These are phyloP conservation scores for Orientallactaga sibirica DNA, from an alignment of 2,797 vertebrate genomes.

Conservation along the genomic window DNA sequence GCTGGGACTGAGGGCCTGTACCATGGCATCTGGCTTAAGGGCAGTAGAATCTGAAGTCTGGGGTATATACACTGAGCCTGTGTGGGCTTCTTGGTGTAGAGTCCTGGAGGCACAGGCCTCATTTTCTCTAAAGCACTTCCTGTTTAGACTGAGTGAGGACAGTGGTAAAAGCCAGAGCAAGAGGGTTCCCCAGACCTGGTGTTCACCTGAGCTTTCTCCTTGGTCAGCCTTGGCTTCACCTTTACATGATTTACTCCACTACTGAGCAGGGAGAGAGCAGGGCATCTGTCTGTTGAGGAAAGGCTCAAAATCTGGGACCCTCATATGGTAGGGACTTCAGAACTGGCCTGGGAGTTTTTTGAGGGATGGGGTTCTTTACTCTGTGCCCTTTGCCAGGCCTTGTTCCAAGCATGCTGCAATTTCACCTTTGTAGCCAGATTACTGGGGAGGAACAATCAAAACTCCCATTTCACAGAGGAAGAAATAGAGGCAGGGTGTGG, in stretches of 20 bases:
- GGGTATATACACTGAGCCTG: rapidly evolving
- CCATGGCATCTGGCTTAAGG: too few species aligned
- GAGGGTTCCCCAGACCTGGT: background rate
- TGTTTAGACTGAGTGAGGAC: background rate
- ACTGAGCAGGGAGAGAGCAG: background rate
- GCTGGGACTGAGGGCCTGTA: too few species aligned
- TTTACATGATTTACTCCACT: background rate
- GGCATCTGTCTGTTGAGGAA: background rate
- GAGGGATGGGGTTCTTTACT: background rate
- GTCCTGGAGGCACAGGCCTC: background rate
- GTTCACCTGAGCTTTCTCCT: background rate
- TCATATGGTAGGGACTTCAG: background rate
- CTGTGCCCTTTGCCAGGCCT: background rate
- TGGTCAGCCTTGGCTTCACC: background rate
- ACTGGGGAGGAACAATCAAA: background rate
- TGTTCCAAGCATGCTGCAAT: background rate
- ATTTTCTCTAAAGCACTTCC: background rate
- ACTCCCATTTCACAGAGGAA: background rate
- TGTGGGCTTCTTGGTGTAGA: background rate
- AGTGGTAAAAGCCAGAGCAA: background rate
- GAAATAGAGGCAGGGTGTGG: background rate
- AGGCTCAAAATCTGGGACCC: background rate
- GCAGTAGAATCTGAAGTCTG: conserved; percentile 10
- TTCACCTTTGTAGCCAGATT: background rate
- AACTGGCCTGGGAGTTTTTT: background rate